Evolutionary conservation across 2,888 invertebrate genomes (phyloP), one percentile per base, ranked within the genome.

Genomic region (Salticus scenicus): DNA sequence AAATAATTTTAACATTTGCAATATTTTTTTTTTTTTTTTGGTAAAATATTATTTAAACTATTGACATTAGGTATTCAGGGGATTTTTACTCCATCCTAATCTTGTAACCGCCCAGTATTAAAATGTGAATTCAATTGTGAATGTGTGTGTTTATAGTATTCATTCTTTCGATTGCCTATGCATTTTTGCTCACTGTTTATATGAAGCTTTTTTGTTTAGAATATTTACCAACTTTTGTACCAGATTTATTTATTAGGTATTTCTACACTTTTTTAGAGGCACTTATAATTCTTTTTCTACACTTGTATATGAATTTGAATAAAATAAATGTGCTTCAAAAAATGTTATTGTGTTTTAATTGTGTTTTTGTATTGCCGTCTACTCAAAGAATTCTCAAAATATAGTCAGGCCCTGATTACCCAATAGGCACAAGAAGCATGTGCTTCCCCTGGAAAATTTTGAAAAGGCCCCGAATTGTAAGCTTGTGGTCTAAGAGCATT

Each of bases 221-320:
- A 71, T 47, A 82, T 42, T 70, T 63, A 70, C 37, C 12, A n/a
- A 75, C 30, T 74, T 81, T 71, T 82, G 69, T 70, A 75, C 70
- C 64, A 41, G 31, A 74, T 57, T 75, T 67, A 70, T 69, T 81
- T 82, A 75, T 81, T 74, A 79, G 72, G 63, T n/a, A 4, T 75
- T 82, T 76, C 51, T 82, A 82, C 75, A 75, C 42, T 64, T 47
- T 47, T 57, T 70, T 81, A 69, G 41, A 47, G 67, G 82, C 82
- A 82, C 75, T 66, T 66, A 30, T 31, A 30, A 31, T 66, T 66
- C 17, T 2, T 66, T 31, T 31, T 66, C n/a, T 66, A 31, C 30
- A 31, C 31, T 17, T 66, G 66, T 30, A 66, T 66, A 66, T 66
- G 66, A 31, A 37, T 70, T 42, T 71, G 31, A 51, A 66, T 27